phyloP scores from a whole-genome alignment of 2,888 invertebrate genomes.

The Oscheius myriophilus region DNA sequence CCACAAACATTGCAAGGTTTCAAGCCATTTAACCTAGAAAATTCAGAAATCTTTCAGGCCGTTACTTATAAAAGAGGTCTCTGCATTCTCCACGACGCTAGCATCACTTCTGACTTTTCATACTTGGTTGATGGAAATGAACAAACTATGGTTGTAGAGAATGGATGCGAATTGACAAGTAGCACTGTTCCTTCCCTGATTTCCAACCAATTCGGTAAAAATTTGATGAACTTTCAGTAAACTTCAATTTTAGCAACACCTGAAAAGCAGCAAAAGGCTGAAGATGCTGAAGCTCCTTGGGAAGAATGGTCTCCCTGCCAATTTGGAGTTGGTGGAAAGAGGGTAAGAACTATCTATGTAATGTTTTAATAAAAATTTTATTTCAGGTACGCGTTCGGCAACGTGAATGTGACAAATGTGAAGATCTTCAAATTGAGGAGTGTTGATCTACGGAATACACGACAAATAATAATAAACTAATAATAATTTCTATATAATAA shows the following conservation, averaged over 20 bases:
- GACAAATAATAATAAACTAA: not conserved
- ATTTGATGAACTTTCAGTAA: too few species aligned
- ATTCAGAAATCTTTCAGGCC: slow-evolving; percentile 31
- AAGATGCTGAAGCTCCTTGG: slow-evolving; percentile 29
- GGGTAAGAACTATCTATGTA: too few species aligned
- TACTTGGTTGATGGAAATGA: slow-evolving; percentile 45
- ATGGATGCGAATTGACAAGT: slow-evolving; percentile 46
- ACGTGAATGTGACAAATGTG: slow-evolving; percentile 55
- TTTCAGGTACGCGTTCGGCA: slow-evolving; percentile 49
- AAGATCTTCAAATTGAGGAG: slow-evolving; percentile 50
- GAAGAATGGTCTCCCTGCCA: slow-evolving; percentile 53
- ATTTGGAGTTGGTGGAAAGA: slow-evolving; percentile 41
- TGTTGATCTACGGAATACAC: slow-evolving; percentile 33
- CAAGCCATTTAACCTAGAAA: not conserved
- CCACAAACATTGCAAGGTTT: slow-evolving; percentile 46
- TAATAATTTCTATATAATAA: not conserved
- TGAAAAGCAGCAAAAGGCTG: slow-evolving; percentile 7
- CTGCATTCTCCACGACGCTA: slow-evolving; percentile 50
- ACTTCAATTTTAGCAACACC: slow-evolving; percentile 3
- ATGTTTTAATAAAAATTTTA: slow-evolving; percentile 6
- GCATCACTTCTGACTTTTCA: slow-evolving; percentile 35
- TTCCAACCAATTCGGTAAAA: slow-evolving; percentile 23
- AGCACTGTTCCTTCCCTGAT: slow-evolving; percentile 24
- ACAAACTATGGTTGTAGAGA: slow-evolving; percentile 56
- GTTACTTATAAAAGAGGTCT: slow-evolving; percentile 54